A percentile compares a stretch with the other conserved stretches of the same genome.
Evolutionary conservation across 2,888 invertebrate species (phyloP).

Genomic region (Eupithecia tripunctaria): DNA sequence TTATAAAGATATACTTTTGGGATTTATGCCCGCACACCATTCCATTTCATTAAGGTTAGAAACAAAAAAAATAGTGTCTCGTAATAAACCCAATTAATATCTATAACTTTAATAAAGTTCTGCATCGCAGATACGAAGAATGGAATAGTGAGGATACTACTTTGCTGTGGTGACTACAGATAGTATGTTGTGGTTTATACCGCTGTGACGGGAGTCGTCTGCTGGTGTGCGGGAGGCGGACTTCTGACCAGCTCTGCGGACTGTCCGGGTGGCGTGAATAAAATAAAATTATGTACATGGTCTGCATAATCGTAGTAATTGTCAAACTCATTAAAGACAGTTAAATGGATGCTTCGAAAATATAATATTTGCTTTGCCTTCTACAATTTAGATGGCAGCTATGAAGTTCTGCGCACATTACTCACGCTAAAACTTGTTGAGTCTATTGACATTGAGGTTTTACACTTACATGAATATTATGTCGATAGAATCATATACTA

Average conservation of each 20-base stretch:
- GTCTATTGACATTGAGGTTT: no score
- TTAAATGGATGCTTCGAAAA: no score
- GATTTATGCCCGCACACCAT: not conserved
- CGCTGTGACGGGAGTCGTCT: conserved; percentile 89
- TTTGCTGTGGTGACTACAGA: not conserved
- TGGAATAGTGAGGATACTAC: not conserved
- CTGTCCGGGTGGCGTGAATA: conserved; percentile 82
- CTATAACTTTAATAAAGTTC: not conserved
- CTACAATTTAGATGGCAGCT: no score
- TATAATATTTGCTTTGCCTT: no score
- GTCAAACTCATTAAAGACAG: not conserved
- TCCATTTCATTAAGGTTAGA: not conserved
- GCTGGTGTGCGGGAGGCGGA: conserved; percentile 94
- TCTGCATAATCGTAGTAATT: not conserved
- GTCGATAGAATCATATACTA: no score
- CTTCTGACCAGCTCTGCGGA: conserved; percentile 87
- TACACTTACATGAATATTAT: no score
- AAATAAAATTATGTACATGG: conserved; percentile 40
- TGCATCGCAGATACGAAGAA: not conserved
- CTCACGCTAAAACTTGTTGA: no score
- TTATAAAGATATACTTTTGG: not conserved
- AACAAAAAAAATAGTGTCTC: not conserved
- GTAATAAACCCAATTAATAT: not conserved
- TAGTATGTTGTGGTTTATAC: conserved; percentile 66
- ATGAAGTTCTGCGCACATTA: no score